Evolutionary conservation across 2,113 vertebrate species (phyloP), one percentile per base, ranked within the genome.

Genomic region (Thomomys bottae): DNA sequence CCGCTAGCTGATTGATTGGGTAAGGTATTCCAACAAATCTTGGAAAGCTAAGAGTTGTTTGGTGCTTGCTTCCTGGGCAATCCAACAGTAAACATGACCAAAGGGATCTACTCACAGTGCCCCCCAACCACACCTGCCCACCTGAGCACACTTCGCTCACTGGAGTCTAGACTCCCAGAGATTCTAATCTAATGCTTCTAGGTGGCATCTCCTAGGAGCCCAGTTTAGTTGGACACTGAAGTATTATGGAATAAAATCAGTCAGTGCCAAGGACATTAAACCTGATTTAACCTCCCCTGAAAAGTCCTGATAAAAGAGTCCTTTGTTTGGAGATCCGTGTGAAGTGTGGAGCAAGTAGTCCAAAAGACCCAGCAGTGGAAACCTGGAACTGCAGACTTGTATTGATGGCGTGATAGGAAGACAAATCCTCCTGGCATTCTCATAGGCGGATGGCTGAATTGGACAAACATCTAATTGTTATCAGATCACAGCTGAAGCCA

Each of bases 161-260:
- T 77, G 67, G 26, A 54, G 78, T 49, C 79, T 79, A 38, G 23
- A 85, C n/a, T 71, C 49, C 34, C 21, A 20, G 34, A 71, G 38
- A 85, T 75, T 85, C 79, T 90, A 54, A 95, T 83, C 40, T 40
- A 64, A 30, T 92, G 61, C 81, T 79, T 30, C 40, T 20, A 8
- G 45, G 66, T 91, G 82, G 70, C n/a, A 40, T n/a, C 66, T 71
- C 64, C 87, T 14, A 71, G 40, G 71, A 79, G 88, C 36, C 40
- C 80, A 78, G 20, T 34, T 42, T 42, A 32, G 91, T 76, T 85
- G n/a, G 18, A 78, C 8, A 2, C 89, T 45, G 54, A 36, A 36
- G 61, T 93, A 71, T 63, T 75, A 71, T 45, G 79, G 79, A 93
- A 96, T 61, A 72, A 88, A 88, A 26, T 91, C 73, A 36, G 54